A percentile compares a stretch with the other conserved stretches of the same genome.
phyloP scores from a whole-genome alignment of 2,888 invertebrate species.

The Amblyjoppa proteus region DNA sequence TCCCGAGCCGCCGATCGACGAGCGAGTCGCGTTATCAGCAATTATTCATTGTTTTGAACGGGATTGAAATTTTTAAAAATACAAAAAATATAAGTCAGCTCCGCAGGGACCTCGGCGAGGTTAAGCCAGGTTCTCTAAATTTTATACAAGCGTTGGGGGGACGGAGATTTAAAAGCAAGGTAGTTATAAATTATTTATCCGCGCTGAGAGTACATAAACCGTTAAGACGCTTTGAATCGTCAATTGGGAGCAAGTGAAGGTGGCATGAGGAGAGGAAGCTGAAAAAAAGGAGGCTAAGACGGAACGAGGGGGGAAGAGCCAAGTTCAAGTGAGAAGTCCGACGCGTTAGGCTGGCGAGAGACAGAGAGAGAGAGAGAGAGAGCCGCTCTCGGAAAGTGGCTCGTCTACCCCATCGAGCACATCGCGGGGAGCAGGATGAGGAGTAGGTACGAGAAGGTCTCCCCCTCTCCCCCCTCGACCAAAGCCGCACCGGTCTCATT shows the following conservation, averaged over 20 bases:
- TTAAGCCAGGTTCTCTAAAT: not conserved
- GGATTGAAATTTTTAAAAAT: not conserved
- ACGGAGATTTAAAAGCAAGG: constrained; percentile 14
- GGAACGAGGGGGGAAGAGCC: constrained; percentile 24
- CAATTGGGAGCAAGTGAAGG: constrained; percentile 31
- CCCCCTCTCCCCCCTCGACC: not conserved
- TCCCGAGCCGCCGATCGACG: not conserved
- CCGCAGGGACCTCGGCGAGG: not conserved
- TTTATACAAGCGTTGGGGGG: constrained; percentile 1
- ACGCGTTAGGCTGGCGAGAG: constrained; percentile 6
- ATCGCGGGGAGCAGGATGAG: constrained; percentile 35
- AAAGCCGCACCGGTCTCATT: constrained; percentile 69
- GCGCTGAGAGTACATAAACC: constrained; percentile 39
- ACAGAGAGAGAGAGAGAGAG: not conserved
- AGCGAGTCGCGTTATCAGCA: not conserved
- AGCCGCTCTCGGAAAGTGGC: constrained; percentile 54
- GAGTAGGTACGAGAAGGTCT: not conserved
- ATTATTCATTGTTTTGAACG: not conserved
- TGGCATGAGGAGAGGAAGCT: not conserved
- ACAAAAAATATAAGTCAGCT: not conserved
- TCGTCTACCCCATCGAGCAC: constrained; percentile 63
- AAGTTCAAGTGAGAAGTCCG: constrained; percentile 65
- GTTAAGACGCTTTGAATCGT: constrained; percentile 48
- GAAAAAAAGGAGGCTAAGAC: constrained; percentile 12
- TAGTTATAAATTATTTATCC: constrained; percentile 50